phyloP scores from a whole-genome alignment of 2,113 vertebrate species.

The Pygoscelis antarcticus region DNA sequence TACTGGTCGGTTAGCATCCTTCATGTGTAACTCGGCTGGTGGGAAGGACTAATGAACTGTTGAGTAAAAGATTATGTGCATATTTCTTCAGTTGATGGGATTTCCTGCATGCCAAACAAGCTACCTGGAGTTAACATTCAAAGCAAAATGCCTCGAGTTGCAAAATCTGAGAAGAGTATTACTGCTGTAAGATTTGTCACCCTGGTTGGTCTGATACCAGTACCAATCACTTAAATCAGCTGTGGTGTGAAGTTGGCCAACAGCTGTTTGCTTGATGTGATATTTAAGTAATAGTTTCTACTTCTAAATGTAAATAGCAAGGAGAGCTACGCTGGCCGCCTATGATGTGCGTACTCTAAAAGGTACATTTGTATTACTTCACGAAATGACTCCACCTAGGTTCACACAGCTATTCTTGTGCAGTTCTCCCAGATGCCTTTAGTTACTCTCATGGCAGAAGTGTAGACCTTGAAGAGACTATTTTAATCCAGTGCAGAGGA shows the following conservation, averaged over 20 bases:
- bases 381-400: background rate
- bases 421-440: background rate
- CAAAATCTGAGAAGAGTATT: background rate
- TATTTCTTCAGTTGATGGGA: background rate
- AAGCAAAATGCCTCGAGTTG: background rate
- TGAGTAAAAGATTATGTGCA: fast-evolving
- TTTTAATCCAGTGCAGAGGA: background rate
- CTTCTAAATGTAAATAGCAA: background rate
- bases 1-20: background rate
- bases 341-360: background rate
- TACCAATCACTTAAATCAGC: background rate
- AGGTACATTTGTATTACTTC: background rate
- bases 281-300: background rate
- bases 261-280: background rate
- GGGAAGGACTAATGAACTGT: background rate
- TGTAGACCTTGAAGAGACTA: background rate
- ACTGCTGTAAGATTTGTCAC: background rate
- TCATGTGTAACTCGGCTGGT: background rate
- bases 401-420: background rate
- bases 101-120: background rate
- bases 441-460: background rate
- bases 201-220: background rate
- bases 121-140: background rate
- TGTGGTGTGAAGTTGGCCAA: background rate
- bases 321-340: background rate